Evolutionary conservation across 2,113 vertebrate genomes (phyloP).

Genomic region (Acinonyx jubatus): DNA sequence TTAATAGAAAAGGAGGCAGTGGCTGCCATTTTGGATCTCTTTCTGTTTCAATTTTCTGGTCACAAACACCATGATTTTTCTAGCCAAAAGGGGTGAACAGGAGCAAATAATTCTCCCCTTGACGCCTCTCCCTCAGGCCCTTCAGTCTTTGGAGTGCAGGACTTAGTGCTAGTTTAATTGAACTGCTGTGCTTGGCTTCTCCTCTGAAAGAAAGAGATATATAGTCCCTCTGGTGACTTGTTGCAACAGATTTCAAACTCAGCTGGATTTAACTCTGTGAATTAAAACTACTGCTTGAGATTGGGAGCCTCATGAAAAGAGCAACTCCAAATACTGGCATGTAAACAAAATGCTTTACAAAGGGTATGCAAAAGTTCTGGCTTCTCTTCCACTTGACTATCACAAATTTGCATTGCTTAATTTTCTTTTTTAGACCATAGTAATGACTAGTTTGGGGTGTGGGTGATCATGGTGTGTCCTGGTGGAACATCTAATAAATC

Average conservation of each 20-base stretch:
- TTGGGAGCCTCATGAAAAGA: neutral
- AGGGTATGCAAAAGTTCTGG: neutral
- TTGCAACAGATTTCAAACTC: slow-evolving; percentile 66
- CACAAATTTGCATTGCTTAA: neutral
- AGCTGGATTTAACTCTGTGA: slow-evolving; percentile 56
- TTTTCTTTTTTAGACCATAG: neutral
- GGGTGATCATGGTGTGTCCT: neutral
- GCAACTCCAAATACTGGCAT: neutral
- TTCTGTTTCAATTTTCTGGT: slow-evolving; percentile 74
- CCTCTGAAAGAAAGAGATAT: slow-evolving; percentile 62
- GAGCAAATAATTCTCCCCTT: slow-evolving; percentile 59
- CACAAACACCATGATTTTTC: slow-evolving; percentile 63
- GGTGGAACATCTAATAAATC: neutral
- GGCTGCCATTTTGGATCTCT: slow-evolving; percentile 73
- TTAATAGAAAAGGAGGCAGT: slow-evolving; percentile 47
- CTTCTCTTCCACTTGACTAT: neutral
- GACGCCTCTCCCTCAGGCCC: slow-evolving; percentile 50
- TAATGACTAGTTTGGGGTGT: neutral
- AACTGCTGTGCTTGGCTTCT: slow-evolving; percentile 72
- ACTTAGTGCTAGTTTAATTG: slow-evolving; percentile 67
- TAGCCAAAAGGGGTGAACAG: slow-evolving; percentile 51
- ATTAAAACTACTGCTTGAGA: slow-evolving; percentile 57
- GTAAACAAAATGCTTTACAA: neutral
- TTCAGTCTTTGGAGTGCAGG: slow-evolving; percentile 55
- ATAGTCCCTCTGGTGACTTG: slow-evolving; percentile 61